Evolutionary conservation across 2,797 vertebrate species (phyloP).

Genomic region (Chelonia mydas): DNA sequence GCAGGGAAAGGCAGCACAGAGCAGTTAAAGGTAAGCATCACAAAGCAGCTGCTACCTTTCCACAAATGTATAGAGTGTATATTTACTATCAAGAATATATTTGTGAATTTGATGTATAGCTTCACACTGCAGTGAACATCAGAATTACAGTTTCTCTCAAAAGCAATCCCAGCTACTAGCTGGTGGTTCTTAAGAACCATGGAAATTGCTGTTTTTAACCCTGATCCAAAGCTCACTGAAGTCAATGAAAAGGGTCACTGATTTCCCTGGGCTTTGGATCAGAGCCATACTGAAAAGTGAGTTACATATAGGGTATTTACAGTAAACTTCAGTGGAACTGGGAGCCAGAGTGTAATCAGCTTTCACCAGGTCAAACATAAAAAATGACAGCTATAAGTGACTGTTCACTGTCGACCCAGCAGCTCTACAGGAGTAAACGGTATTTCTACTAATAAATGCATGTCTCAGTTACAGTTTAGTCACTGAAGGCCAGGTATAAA

Average conservation of each 20-base stretch:
- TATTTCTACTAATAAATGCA: neutral
- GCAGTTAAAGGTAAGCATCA: neutral
- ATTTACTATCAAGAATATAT: neutral
- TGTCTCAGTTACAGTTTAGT: neutral
- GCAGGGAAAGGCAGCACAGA: neutral
- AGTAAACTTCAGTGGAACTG: neutral
- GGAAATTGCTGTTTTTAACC: neutral
- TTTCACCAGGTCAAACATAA: neutral
- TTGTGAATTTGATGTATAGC: neutral
- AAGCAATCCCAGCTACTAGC: neutral
- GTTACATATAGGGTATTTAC: neutral
- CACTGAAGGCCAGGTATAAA: neutral
- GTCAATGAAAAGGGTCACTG: neutral
- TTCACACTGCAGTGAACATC: neutral
- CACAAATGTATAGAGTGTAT: neutral
- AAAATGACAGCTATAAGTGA: neutral
- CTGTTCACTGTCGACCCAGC: neutral
- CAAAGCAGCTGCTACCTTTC: neutral
- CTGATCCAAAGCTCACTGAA: neutral
- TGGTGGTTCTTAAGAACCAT: neutral
- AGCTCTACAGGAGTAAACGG: conserved; percentile 1
- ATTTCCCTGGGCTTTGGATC: neutral
- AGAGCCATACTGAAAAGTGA: neutral
- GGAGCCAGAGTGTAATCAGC: neutral
- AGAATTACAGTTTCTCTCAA: neutral